A percentile compares a stretch with the other conserved stretches of the same genome.
phyloP scores from a whole-genome alignment of 2,888 invertebrate species.

The Nymphalis polychloros region DNA sequence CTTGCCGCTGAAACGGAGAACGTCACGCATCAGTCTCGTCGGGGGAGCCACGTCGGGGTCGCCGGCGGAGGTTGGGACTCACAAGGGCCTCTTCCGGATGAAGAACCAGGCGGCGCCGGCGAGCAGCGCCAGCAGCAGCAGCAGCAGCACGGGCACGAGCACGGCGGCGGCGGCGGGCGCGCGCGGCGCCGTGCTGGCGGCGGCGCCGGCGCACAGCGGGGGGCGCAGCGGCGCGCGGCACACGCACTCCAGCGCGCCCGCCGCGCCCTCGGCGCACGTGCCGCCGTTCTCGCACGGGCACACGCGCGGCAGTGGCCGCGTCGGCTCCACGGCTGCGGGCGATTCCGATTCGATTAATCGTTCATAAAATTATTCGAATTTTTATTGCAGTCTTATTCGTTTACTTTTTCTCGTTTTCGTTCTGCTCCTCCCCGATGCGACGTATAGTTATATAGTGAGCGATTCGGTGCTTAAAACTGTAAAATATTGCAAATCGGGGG shows the following conservation, averaged over 20 bases:
- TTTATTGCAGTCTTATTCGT: too few species aligned
- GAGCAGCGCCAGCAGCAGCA: conserved; percentile 86
- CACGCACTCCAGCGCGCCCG: conserved; percentile 84
- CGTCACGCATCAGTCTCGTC: neutral
- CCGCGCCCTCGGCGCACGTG: conserved; percentile 81
- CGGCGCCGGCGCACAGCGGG: conserved; percentile 80
- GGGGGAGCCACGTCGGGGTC: neutral
- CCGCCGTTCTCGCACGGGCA: conserved; percentile 96
- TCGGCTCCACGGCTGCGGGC: conserved; percentile 84
- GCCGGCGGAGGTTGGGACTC: conserved; percentile 67
- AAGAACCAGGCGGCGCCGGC: conserved; percentile 91
- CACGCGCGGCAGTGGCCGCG: conserved; percentile 87
- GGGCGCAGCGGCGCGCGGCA: conserved; percentile 83
- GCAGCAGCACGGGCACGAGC: conserved; percentile 90
- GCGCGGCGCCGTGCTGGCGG: conserved; percentile 71
- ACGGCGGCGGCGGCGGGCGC: conserved; percentile 86
- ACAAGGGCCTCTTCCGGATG: conserved; percentile 92
- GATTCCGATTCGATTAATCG: too few species aligned
- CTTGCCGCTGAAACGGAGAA: conserved; percentile 85
- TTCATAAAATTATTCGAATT: too few species aligned
- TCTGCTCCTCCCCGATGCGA: too few species aligned
- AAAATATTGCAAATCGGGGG: too few species aligned
- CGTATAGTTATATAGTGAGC: too few species aligned
- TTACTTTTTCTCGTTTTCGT: too few species aligned
- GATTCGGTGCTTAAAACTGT: too few species aligned